Base-by-base conservation (phyloP, 2,888 invertebrate genomes). In the Ormyrus thymus region DNA sequence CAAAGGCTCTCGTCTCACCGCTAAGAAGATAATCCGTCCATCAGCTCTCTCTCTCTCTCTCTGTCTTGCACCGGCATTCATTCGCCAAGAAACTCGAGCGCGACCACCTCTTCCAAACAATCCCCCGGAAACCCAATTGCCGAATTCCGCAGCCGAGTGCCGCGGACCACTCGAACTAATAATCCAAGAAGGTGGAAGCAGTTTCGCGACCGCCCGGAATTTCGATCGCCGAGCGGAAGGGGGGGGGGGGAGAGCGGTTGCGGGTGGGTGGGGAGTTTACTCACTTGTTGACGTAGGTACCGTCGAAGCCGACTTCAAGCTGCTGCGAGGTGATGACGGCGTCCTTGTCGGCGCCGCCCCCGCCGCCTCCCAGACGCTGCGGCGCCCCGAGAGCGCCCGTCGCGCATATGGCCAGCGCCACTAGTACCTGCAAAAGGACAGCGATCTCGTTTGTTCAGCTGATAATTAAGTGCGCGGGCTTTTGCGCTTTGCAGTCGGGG, bases 241-340 rank as follows among this genome's bases (percentile, higher is more conserved):
- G 29, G 3, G 48, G n/a, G 8, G 10, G 62, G 11, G 46, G 66
- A 51, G 13, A 59, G 8, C 29, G 51, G 45, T 11, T 43, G 58
- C 46, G 4, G 56, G 3, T 5, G 7, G 1, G 10, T 5, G 9
- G 7, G 45, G 6, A 13, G 55, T 51, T 7, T 68, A 84, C 89
- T 86, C 84, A 90, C 90, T 90, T 90, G 82, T 90, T 90, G 76
- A 90, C 80, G 82, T 90, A 90, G 82, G 85, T 88, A 72, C 90
- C 90, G 78, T 90, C 90, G 81, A 90, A 90, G 83, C 87, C 87
- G 80, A 90, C 90, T 83, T 90, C 90, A 73, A 90, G 86, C 81
- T 89, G 89, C 79, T 90, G 90, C 11, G 89, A 87, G 77, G 89
- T 88, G 78, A 90, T 90, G 51, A 88, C 87, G 45, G 90, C 90